Conservation (phyloP, 2,113 vertebrate genomes). For the Pandion haliaetus region DNA sequence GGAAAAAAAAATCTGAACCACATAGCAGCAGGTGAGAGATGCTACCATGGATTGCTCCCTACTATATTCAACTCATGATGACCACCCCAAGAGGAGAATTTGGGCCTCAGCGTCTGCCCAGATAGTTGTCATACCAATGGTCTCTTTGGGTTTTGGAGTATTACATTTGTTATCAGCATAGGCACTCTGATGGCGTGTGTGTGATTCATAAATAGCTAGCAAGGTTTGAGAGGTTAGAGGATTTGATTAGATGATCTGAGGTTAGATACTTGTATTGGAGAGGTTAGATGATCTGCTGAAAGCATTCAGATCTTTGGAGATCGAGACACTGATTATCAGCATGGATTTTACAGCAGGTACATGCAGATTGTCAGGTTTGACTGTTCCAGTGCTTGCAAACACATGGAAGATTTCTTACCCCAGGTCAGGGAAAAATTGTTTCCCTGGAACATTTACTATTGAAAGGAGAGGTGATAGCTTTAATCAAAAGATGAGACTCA, state of each 20-base stretch:
- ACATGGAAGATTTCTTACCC: background rate
- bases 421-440: background rate
- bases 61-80: background rate
- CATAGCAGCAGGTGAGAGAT: background rate
- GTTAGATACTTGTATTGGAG: conserved; percentile 1
- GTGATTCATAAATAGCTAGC: background rate
- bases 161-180: background rate
- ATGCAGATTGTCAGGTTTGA: background rate
- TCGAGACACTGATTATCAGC: background rate
- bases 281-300: background rate
- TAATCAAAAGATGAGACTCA: background rate
- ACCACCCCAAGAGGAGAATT: background rate
- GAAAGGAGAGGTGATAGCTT: background rate
- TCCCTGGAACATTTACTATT: background rate
- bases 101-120: background rate
- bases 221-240: background rate
- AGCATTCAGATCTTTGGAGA: background rate
- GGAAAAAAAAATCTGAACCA: background rate
- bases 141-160: background rate
- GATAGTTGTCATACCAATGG: background rate
- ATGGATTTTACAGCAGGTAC: background rate
- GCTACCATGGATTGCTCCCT: background rate
- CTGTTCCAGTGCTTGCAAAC: background rate
- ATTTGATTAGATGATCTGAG: conserved; percentile 27
- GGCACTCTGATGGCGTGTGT: background rate